Conservation (phyloP, 2,113 vertebrate species). For the Oreochromis niloticus region DNA sequence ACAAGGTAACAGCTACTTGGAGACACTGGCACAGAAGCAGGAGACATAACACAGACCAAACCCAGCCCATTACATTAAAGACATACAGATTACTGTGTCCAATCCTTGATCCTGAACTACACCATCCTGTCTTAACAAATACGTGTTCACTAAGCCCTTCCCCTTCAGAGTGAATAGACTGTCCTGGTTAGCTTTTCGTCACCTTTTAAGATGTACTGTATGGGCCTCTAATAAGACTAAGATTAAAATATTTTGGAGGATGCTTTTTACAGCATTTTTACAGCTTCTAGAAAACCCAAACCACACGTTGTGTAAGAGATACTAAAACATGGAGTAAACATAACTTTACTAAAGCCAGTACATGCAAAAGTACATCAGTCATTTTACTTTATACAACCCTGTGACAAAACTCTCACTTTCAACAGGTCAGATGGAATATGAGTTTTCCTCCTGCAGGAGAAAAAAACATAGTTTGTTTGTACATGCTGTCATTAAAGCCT, state of each 20-base stretch:
- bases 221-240: neutral
- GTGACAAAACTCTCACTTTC: neutral
- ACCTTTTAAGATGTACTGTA: neutral
- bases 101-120: neutral
- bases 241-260: neutral
- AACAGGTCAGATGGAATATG: neutral
- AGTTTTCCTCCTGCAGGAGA: neutral
- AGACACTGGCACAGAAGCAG: conserved; percentile 16
- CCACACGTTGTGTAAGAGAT: neutral
- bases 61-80: neutral
- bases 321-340: neutral
- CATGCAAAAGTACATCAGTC: neutral
- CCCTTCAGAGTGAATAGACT: neutral
- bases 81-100: neutral
- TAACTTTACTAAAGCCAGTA: neutral
- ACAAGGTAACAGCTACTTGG: conserved; percentile 10
- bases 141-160: neutral
- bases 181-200: neutral
- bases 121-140: neutral
- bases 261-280: neutral
- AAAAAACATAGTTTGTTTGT: neutral
- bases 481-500: neutral
- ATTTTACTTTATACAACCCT: neutral
- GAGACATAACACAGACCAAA: conserved; percentile 15
- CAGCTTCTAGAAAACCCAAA: neutral